A percentile compares a stretch with the other conserved stretches of the same genome.
Conservation (phyloP, 2,113 vertebrate genomes). For the Osmerus mordax region DNA sequence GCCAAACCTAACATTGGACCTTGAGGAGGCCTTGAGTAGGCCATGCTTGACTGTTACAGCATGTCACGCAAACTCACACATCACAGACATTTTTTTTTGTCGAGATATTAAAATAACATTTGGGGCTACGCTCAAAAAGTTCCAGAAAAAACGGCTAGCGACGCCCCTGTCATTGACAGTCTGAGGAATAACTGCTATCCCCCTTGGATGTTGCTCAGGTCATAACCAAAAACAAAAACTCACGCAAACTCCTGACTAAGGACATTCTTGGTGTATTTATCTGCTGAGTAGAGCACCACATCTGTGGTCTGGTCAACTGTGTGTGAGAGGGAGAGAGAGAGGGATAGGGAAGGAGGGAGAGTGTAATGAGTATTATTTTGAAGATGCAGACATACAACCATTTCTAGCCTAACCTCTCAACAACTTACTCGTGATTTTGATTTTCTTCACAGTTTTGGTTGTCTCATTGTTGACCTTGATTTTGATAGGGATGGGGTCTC, state of each 20-base stretch:
- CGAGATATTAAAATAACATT: no score
- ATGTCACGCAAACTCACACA: no score
- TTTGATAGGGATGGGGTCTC: constrained; percentile 77
- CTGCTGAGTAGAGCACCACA: constrained; percentile 87
- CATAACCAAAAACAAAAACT: constrained; percentile 34
- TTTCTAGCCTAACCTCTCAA: background rate
- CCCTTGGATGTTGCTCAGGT: no score
- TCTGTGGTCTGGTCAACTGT: constrained; percentile 88
- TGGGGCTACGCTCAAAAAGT: no score
- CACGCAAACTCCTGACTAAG: constrained; percentile 81
- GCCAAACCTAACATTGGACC: no score
- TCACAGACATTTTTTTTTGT: no score
- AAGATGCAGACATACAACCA: background rate
- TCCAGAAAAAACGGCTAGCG: background rate
- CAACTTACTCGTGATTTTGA: constrained; percentile 77
- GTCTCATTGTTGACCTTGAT: constrained; percentile 87
- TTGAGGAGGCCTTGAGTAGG: no score
- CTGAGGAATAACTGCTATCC: background rate
- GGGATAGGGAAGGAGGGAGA: background rate
- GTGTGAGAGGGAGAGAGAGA: constrained; percentile 1
- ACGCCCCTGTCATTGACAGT: background rate
- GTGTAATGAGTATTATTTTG: background rate
- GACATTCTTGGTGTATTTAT: constrained; percentile 86
- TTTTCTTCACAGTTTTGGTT: constrained; percentile 87
- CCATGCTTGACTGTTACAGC: no score